Base-by-base conservation (phyloP, 1,140 invertebrate species). In the Cyclargus thomasi region DNA sequence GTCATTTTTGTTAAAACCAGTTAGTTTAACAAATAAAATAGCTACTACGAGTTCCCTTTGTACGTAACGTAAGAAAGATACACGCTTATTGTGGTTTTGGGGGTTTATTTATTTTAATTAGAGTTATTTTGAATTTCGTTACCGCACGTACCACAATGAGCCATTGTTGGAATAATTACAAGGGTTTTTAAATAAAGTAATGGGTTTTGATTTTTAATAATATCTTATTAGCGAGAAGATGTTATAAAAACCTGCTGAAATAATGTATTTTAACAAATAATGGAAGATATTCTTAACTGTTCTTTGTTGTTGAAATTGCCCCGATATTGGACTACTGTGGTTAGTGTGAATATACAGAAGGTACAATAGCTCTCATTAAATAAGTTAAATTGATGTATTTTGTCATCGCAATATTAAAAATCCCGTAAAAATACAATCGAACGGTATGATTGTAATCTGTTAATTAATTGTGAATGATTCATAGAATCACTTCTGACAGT, bases 21-120 rank as follows among this genome's bases (percentile, higher is more conserved):
- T 1, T 14, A 47, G 39, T 47, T 47, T 16, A 47, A 47, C 39
- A 47, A 47, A 47, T 47, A 47, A 47, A 1, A 29, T 29, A 29
- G 8, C 29, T 29, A 29, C 29, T 29, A 11, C 63, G 70, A 77
- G 69, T 77, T 73, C 72, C 70, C 74, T 72, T 73, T 74, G 65
- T 76, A 29, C 5, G 29, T 29, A 29, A 29, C 29, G 71, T 65
- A 53, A 69, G 70, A 68, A 76, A 77, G 74, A 69, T 64, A 65
- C 53, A 75, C 69, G 71, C 70, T 69, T 68, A 67, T 68, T 75
- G 67, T 74, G 72, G 81, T 85, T 81, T 67, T 79, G 80, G 79
- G 75, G 81, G 83, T 81, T 86, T 80, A 75, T 82, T 74, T 74
- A 75, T 77, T 73, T 77, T 79, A 81, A 81, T 78, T 82, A 79